phyloP scores from a whole-genome alignment of 2,888 invertebrate genomes.

The Leucozona laternaria region DNA sequence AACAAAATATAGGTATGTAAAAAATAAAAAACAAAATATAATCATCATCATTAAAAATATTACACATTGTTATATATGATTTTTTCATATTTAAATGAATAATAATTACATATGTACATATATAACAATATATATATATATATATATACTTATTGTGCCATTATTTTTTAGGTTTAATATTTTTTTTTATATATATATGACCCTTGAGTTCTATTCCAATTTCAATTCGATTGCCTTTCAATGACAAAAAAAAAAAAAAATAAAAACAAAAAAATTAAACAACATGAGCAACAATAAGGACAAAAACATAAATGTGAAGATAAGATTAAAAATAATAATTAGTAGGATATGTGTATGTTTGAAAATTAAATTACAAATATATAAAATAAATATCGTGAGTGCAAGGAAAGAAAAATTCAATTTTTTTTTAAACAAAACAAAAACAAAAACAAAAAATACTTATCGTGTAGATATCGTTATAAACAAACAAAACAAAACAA shows the following conservation, averaged over 20 bases:
- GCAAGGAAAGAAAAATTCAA: conserved; percentile 36
- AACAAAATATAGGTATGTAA: conserved; percentile 41
- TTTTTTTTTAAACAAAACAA: conserved; percentile 14
- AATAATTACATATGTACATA: conserved; percentile 31
- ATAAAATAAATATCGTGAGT: conserved; percentile 45
- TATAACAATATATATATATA: conserved; percentile 38
- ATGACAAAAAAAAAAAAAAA: conserved; percentile 9
- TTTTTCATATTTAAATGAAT: conserved; percentile 37
- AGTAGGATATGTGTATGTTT: conserved; percentile 58
- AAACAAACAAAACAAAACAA: conserved; percentile 37
- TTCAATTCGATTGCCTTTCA: conserved; percentile 73
- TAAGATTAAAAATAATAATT: conserved; percentile 47
- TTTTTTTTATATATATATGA: background rate
- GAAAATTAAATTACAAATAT: conserved; percentile 41
- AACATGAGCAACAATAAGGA: conserved; percentile 73
- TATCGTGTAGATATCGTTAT: conserved; percentile 66
- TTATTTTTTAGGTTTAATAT: conserved; percentile 37
- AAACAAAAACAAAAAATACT: conserved; percentile 29
- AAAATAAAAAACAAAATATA: conserved; percentile 54
- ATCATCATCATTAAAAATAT: conserved; percentile 66
- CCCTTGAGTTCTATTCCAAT: conserved; percentile 63
- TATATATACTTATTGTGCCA: conserved; percentile 61
- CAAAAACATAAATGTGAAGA: conserved; percentile 52
- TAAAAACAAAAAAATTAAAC: conserved; percentile 22
- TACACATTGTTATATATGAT: conserved; percentile 58